Conservation (phyloP, 2,888 invertebrate species). For the Heterodera filipjevi region DNA sequence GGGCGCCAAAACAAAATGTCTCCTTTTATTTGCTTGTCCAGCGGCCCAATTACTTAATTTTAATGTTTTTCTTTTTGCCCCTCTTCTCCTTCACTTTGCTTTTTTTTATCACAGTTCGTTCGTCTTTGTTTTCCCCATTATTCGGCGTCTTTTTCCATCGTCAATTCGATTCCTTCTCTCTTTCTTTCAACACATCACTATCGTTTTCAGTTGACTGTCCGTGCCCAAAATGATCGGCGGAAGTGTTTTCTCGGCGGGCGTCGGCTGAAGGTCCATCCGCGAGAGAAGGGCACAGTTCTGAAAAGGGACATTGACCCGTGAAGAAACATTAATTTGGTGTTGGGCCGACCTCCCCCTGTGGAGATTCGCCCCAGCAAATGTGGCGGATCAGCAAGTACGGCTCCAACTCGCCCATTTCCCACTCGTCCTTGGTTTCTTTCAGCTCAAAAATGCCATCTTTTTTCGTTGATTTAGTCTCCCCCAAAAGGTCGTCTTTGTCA, state of each 20-base stretch:
- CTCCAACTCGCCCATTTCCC: slow-evolving; percentile 8
- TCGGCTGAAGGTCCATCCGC: slow-evolving; percentile 4
- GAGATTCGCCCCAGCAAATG: slow-evolving; percentile 2
- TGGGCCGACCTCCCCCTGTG: background rate
- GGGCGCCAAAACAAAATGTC: too few species aligned
- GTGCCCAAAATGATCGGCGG: background rate
- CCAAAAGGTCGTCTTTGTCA: slow-evolving; percentile 5
- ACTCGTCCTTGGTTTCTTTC: background rate
- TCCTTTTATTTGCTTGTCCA: too few species aligned
- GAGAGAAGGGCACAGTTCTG: background rate
- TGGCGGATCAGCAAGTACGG: background rate
- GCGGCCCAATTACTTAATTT: too few species aligned
- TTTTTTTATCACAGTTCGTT: background rate
- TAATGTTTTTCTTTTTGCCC: too few species aligned
- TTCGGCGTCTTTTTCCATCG: too few species aligned
- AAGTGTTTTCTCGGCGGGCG: background rate
- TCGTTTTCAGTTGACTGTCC: background rate
- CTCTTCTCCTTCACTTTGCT: too few species aligned
- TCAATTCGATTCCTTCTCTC: background rate
- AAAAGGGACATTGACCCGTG: background rate
- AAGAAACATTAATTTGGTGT: background rate
- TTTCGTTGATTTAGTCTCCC: background rate
- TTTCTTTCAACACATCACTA: background rate
- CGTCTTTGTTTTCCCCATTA: background rate
- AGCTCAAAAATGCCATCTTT: background rate